Evolutionary conservation across 2,888 invertebrate genomes (phyloP).

Genomic region (Heteromyza rotundicornis): DNA sequence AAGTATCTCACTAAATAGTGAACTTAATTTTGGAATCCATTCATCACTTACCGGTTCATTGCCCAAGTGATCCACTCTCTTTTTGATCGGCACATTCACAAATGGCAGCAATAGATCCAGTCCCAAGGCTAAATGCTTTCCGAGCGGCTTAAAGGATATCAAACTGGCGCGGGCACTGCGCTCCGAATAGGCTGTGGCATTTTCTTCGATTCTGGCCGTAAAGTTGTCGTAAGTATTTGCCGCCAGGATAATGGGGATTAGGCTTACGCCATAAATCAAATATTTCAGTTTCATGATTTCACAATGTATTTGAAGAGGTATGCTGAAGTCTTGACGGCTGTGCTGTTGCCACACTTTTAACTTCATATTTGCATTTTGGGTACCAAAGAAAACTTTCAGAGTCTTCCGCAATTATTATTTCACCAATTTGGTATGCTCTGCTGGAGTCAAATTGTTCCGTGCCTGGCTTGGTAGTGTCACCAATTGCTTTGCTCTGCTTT

Average conservation of each 20-base stretch:
- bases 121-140: conserved; percentile 42
- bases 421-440: conserved; percentile 9
- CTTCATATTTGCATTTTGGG: no score
- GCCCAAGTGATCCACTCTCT: conserved; percentile 24
- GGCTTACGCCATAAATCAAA: neutral
- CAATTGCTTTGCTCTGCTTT: neutral
- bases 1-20: neutral
- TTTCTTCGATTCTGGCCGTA: neutral
- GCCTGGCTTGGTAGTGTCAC: neutral
- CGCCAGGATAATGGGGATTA: neutral
- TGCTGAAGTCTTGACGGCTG: conserved; percentile 1
- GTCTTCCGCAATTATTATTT: neutral
- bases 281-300: neutral
- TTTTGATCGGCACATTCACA: conserved; percentile 44
- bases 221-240: neutral
- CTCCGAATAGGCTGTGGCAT: conserved; percentile 1
- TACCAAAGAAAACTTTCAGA: no score
- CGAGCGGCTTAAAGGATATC: conserved; percentile 46
- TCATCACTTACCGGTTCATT: conserved; percentile 28
- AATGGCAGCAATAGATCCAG: conserved; percentile 50
- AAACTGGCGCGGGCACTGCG: conserved; percentile 25
- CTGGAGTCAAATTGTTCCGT: neutral
- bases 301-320: neutral
- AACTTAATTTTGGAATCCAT: neutral
- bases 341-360: conserved; percentile 3